Evolutionary conservation across 1,140 invertebrate genomes (phyloP), one percentile per base, ranked within the genome.

Genomic region (Euwallacea similis): DNA sequence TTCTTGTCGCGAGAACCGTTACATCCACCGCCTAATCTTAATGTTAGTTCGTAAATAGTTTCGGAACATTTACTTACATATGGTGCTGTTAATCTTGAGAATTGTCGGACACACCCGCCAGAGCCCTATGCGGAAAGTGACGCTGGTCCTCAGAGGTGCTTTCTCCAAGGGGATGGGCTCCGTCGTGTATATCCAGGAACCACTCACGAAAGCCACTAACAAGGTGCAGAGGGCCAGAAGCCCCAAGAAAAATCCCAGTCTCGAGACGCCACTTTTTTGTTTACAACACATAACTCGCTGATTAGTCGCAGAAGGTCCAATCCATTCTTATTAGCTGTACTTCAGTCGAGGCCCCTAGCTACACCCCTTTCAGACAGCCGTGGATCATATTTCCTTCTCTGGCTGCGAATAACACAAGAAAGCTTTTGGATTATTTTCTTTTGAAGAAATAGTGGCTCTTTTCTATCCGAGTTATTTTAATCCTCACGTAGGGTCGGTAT

Each of bases 31-130:
- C 62, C 59, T 69, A 53, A 69, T 69, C 67, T 69, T 69, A 69
- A 69, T 69, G 67, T 54, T 54, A 54, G 59, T 69, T 69, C 15
- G 44, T 62, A 61, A 62, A 69, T 62, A 69, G 67, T 62, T 69
- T 55, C 13, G 33, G 11, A 43, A 46, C 21, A 58, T 15, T 53
- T 70, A 80, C 81, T 82, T 76, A 82, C 81, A 79, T 78, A 80
- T 79, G 15, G 79, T 76, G 16, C 71, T 73, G 72, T 82, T 81
- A 71, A 81, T 75, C 64, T 73, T 75, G 68, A 79, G 79, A n/a
- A 82, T 75, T 15, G 77, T 78, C 7, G 84, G 84, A 76, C 84
- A 85, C n/a, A 84, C 81, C 54, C 82, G 77, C 84, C 84, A 85
- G 64, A 85, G 76, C 58, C 84, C 84, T 54, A 85, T 84, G 9